Conservation (phyloP, 2,797 vertebrate genomes). For the Ispidina picta region DNA sequence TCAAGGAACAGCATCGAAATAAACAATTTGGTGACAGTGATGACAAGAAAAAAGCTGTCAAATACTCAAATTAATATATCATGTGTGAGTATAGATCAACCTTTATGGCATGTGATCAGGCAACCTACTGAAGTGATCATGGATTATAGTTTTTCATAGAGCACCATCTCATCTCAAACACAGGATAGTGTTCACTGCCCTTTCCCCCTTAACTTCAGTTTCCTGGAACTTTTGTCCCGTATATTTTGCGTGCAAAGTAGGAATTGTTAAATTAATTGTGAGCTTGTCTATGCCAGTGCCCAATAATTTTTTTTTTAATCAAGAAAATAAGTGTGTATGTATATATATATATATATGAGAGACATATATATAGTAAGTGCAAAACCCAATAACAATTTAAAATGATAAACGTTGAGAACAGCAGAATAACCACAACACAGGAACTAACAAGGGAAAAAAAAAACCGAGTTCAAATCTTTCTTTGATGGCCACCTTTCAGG, state of each 20-base stretch:
- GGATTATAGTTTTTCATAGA: neutral
- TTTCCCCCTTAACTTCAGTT: neutral
- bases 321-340: too few species aligned
- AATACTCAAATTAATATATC: neutral
- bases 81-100: neutral
- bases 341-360: too few species aligned
- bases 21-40: neutral
- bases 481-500: too few species aligned
- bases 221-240: neutral
- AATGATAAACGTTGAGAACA: too few species aligned
- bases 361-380: too few species aligned
- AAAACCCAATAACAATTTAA: too few species aligned
- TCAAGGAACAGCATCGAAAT: neutral
- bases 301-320: too few species aligned
- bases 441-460: too few species aligned
- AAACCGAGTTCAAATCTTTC: too few species aligned
- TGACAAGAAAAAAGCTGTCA: neutral
- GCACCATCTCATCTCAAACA: neutral
- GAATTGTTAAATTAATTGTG: neutral
- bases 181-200: neutral
- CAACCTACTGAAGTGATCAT: neutral
- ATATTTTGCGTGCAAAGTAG: neutral
- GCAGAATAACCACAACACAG: too few species aligned
- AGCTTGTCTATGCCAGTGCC: neutral
- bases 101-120: neutral